phyloP scores from a whole-genome alignment of 2,113 vertebrate genomes.

The Aptenodytes forsteri region DNA sequence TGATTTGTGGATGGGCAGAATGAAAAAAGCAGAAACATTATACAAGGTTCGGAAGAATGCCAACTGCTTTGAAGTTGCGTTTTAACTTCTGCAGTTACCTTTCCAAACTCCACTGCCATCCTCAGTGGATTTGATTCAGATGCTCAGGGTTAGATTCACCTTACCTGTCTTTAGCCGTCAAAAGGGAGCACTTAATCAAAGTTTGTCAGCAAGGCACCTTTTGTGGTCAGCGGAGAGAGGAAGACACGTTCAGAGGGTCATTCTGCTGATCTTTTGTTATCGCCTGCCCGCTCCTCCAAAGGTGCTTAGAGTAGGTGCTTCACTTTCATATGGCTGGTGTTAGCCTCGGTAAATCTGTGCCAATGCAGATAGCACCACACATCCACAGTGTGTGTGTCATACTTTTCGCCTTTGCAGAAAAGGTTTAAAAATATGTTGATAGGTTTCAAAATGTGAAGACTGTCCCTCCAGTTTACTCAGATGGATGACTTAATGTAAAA shows the following conservation, averaged over 20 bases:
- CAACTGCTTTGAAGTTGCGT: background rate
- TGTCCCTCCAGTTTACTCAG: background rate
- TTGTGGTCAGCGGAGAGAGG: background rate
- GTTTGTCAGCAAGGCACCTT: background rate
- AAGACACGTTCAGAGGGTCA: background rate
- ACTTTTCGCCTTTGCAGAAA: background rate
- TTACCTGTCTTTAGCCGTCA: background rate
- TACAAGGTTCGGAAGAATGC: background rate
- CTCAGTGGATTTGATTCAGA: background rate
- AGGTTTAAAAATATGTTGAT: background rate
- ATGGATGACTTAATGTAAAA: conserved; percentile 30
- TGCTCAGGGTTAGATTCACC: background rate
- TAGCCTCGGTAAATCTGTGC: background rate
- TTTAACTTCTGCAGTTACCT: conserved; percentile 7
- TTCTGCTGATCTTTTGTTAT: background rate
- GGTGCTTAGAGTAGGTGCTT: background rate
- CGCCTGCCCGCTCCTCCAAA: background rate
- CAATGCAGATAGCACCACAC: fast-evolving
- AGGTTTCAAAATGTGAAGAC: conserved; percentile 2
- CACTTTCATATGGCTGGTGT: fast-evolving
- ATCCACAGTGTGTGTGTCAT: background rate
- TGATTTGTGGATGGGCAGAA: conserved; percentile 39
- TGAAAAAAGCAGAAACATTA: background rate
- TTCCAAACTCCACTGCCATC: background rate
- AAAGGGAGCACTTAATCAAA: background rate